Percentiles rank a stretch among this genome's conserved stretches.
These are phyloP conservation scores for Podarcis cretensis DNA, from an alignment of 2,113 vertebrate species.

Conservation along the genomic window DNA sequence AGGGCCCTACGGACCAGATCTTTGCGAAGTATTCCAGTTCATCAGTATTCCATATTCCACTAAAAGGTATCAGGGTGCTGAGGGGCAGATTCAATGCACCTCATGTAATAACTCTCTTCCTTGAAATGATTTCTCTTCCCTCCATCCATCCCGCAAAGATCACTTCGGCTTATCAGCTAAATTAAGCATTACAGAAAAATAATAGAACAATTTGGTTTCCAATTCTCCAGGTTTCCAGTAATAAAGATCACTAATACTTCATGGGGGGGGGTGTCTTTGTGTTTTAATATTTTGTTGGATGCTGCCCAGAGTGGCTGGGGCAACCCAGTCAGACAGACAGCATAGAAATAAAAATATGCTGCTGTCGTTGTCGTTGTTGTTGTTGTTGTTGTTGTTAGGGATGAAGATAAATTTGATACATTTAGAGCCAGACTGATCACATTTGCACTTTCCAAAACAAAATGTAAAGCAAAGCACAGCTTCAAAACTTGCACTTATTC, in stretches of 20 bases:
- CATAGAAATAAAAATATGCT: too few relatives aligned
- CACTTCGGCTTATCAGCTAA: slow-evolving; percentile 44
- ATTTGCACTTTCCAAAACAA: too few relatives aligned
- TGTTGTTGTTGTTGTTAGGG: too few relatives aligned
- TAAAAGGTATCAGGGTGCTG: not conserved
- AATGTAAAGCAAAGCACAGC: too few relatives aligned
- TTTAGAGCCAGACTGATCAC: too few relatives aligned
- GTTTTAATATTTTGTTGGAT: too few relatives aligned
- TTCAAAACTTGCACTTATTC: too few relatives aligned
- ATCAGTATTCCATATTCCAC: not conserved
- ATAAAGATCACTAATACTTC: slow-evolving; percentile 60
- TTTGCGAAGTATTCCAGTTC: not conserved
- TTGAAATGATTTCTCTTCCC: slow-evolving; percentile 26
- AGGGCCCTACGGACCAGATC: rapidly evolving
- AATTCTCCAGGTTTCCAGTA: slow-evolving; percentile 55
- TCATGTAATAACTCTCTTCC: slow-evolving; percentile 32
- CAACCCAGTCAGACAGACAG: too few relatives aligned
- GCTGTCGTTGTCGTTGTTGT: too few relatives aligned
- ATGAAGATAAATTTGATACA: too few relatives aligned
- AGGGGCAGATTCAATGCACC: not conserved
- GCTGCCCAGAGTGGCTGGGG: too few relatives aligned
- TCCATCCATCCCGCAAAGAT: not conserved
- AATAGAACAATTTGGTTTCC: slow-evolving; percentile 61
- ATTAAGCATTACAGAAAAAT: slow-evolving; percentile 60
- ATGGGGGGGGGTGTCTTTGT: slow-evolving; percentile 20